Evolutionary conservation across 2,113 vertebrate species (phyloP), one percentile per base, ranked within the genome.

Genomic region (Centrocercus urophasianus): DNA sequence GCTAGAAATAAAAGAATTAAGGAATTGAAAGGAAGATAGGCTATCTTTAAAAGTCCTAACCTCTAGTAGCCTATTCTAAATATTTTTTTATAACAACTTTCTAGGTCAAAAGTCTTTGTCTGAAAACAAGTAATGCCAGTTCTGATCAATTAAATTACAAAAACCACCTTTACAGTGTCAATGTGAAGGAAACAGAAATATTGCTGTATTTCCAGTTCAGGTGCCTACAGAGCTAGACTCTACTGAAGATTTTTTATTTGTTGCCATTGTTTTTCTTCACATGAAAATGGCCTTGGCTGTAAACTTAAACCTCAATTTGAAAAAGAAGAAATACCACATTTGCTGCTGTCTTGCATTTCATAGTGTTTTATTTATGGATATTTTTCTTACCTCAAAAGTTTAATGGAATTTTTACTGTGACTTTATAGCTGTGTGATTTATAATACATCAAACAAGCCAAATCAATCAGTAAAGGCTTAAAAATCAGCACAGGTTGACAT

Each of bases 361-460:
- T 65, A 32, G 30, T 93, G 66, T 34, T 96, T 97, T 95, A 97
- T 97, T 97, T 96, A 96, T 95, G 93, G 86, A 65, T 81, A 67
- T 93, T 88, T 89, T 90, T 95, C 77, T 91, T 48, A 80, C 90
- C 89, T 96, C 92, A 93, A 89, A 96, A 92, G 95, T 94, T 96
- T 96, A 97, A 96, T 97, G 82, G 88, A 96, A 94, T 96, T 95
- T 97, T 97, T 92, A 88, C 93, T 82, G 84, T 95, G 96, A 95
- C 95, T 97, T 97, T 97, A 96, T 94, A 93, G 74, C 84, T 95
- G 90, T 96, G 82, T 97, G 91, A 96, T 97, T 96, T 96, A 96
- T 97, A 96, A 96, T 95, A 95, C 96, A 96, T 97, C 94, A 98
- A 97, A 97, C 81, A 95, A 87, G 76, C 64, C 78, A 96, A 97